phyloP scores from a whole-genome alignment of 2,113 vertebrate genomes.

The Sander lucioperca region DNA sequence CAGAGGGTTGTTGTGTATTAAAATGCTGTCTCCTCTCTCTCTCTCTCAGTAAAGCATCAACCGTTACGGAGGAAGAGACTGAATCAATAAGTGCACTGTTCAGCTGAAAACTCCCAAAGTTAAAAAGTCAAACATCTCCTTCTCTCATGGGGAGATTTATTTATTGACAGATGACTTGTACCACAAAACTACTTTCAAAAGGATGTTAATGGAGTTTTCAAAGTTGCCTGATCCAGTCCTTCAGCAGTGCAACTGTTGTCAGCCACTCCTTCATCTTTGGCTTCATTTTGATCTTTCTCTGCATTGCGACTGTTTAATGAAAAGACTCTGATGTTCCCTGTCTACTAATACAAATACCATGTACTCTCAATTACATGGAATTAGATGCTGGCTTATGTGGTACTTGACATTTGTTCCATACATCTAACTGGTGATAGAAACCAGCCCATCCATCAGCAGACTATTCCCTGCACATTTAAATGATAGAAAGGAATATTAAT shows the following conservation, averaged over 20 bases:
- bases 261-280: background rate
- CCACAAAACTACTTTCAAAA: conserved; percentile 25
- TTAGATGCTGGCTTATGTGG: background rate
- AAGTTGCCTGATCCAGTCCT: conserved; percentile 13
- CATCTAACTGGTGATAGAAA: background rate
- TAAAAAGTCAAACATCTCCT: conserved; percentile 31
- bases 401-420: background rate
- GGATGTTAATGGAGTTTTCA: conserved; percentile 19
- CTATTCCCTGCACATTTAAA: background rate
- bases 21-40: background rate
- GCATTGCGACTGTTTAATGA: background rate
- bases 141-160: conserved; percentile 19
- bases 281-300: conserved; percentile 7
- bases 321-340: background rate
- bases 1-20: background rate
- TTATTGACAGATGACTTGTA: conserved; percentile 21
- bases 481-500: conserved; percentile 11
- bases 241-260: background rate
- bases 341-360: background rate
- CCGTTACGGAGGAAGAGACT: background rate
- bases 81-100: conserved; percentile 22
- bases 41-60: conserved; percentile 10
- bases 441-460: background rate
- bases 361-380: background rate
- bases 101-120: conserved; percentile 29